Percentiles rank a stretch among this genome's conserved stretches.
phyloP scores from a whole-genome alignment of 1,140 invertebrate species.

The Marisa cornuarietis region DNA sequence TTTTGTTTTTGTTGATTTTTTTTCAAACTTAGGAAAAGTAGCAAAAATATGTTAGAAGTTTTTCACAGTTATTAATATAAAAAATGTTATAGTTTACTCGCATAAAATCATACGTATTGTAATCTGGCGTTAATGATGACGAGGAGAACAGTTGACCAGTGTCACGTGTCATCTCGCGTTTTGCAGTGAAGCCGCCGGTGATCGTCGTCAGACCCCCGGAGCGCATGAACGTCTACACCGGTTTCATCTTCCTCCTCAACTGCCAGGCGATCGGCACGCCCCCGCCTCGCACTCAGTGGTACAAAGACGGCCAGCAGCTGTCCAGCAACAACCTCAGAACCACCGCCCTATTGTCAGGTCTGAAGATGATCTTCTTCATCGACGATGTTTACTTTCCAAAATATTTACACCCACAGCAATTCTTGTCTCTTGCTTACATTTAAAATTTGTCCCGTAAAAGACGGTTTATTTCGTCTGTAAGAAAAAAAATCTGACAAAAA shows the following conservation, averaged over 20 bases:
- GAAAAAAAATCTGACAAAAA: too few species aligned
- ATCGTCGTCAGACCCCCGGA: slow-evolving; percentile 57
- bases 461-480: too few species aligned
- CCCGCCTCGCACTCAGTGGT: slow-evolving; percentile 56
- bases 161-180: not conserved
- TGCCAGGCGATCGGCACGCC: slow-evolving; percentile 58
- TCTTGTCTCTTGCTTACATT: too few species aligned
- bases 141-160: too few species aligned
- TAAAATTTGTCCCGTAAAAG: too few species aligned
- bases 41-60: too few species aligned
- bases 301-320: slow-evolving; percentile 56
- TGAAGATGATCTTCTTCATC: not conserved
- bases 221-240: slow-evolving; percentile 49
- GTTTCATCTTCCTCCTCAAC: slow-evolving; percentile 56
- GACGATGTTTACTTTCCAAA: not conserved
- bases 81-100: too few species aligned
- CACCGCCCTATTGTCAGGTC: slow-evolving; percentile 54
- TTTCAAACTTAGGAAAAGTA: too few species aligned
- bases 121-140: too few species aligned
- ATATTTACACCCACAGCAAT: too few species aligned
- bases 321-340: slow-evolving; percentile 34
- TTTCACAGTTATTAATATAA: too few species aligned
- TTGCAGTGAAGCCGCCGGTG: slow-evolving; percentile 48
- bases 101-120: too few species aligned
- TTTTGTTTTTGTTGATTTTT: not conserved